These are phyloP conservation scores for Oscheius onirici DNA, from an alignment of 2,888 invertebrate species.

Conservation along the genomic window DNA sequence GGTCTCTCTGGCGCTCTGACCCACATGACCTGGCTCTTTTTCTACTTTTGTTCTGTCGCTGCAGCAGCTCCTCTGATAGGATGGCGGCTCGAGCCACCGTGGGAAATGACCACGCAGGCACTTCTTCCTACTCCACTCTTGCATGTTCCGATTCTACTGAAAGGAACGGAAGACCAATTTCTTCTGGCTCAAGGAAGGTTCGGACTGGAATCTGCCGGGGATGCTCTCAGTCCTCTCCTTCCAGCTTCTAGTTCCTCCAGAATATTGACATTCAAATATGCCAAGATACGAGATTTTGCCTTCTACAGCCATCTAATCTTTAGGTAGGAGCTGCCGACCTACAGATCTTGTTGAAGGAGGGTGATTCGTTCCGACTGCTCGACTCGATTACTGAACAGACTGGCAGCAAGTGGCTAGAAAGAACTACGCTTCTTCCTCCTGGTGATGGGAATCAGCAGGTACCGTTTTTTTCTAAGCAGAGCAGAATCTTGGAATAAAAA, in stretches of 20 bases:
- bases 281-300: background rate
- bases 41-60: background rate
- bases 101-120: conserved; percentile 14
- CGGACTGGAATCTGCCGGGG: conserved; percentile 8
- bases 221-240: conserved; percentile 22
- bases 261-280: conserved; percentile 17
- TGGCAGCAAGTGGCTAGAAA: conserved; percentile 18
- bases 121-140: conserved; percentile 19
- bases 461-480: too few species aligned
- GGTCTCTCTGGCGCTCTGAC: background rate
- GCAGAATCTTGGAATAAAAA: too few species aligned
- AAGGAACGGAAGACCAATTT: conserved; percentile 5
- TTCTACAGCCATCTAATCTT: background rate
- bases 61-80: background rate
- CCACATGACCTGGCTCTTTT: conserved; percentile 8
- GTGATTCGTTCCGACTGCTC: background rate
- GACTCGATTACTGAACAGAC: conserved; percentile 14
- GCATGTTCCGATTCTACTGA: conserved; percentile 1
- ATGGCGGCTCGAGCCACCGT: conserved; percentile 21
- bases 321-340: conserved; percentile 23
- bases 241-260: conserved; percentile 7
- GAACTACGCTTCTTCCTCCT: conserved; percentile 15
- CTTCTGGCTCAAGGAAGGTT: conserved; percentile 29
- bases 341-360: conserved; percentile 19
- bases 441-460: conserved; percentile 23